Conservation (phyloP, 2,113 vertebrate genomes). For the Macheiramphus alcinus region DNA sequence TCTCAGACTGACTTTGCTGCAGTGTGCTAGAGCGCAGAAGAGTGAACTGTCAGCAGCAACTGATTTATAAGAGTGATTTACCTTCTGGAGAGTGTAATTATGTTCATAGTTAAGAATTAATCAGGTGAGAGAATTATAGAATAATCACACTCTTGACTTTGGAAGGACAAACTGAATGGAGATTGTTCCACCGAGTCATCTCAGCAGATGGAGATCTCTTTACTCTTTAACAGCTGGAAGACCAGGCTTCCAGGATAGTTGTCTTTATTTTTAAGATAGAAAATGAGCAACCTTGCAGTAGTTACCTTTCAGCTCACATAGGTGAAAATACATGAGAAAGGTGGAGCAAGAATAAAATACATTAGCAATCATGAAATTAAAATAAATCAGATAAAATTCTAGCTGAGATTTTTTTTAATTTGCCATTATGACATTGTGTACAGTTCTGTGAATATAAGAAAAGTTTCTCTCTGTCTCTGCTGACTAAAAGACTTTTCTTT, state of each 20-base stretch:
- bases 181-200: background rate
- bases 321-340: background rate
- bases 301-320: background rate
- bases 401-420: background rate
- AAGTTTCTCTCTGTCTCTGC: background rate
- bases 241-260: background rate
- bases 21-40: background rate
- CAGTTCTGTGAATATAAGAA: background rate
- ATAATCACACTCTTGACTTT: conserved; percentile 75
- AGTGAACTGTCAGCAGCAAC: conserved; percentile 65
- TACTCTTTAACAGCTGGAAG: background rate
- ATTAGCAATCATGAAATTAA: background rate
- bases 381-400: background rate
- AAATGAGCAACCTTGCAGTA: background rate
- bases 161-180: conserved; percentile 74
- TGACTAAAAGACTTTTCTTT: background rate
- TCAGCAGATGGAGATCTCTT: conserved; percentile 11
- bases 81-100: conserved; percentile 80
- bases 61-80: conserved; percentile 81
- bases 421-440: background rate
- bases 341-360: background rate
- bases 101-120: conserved; percentile 82
- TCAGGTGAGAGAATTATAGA: conserved; percentile 75
- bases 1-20: conserved; percentile 12
- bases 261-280: background rate